Conservation (phyloP, 2,888 invertebrate species). For the Diadromus collaris region DNA sequence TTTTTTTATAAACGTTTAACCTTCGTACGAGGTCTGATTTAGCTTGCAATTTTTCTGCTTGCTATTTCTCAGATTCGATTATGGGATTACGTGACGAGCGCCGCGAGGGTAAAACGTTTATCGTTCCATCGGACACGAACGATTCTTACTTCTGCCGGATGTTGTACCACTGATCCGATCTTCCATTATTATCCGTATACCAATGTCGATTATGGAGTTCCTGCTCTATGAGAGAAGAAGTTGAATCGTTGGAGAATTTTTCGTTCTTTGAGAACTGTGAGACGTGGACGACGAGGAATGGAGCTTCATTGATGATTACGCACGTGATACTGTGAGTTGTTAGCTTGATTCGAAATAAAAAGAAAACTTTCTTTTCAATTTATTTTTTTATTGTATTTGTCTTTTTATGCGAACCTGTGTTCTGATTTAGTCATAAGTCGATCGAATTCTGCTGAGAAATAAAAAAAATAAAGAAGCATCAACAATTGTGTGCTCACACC, state of each 20-base stretch:
- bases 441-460: conserved; percentile 1
- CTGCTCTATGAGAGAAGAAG: conserved; percentile 22
- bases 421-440: background rate
- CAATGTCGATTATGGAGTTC: conserved; percentile 17
- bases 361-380: background rate
- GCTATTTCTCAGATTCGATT: conserved; percentile 53
- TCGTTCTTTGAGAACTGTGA: conserved; percentile 8
- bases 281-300: conserved; percentile 42
- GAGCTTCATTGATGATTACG: conserved; percentile 53
- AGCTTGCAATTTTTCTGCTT: conserved; percentile 20
- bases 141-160: conserved; percentile 23
- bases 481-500: background rate
- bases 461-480: background rate
- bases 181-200: conserved; percentile 7
- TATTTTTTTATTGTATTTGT: background rate
- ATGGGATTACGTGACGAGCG: conserved; percentile 36
- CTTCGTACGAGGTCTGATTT: background rate
- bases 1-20: conserved; percentile 12
- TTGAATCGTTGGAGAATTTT: conserved; percentile 25
- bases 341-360: background rate
- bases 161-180: conserved; percentile 6
- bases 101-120: background rate
- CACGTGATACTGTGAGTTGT: conserved; percentile 46
- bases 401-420: background rate
- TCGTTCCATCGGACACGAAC: conserved; percentile 25